Evolutionary conservation across 1,140 invertebrate genomes (phyloP), one percentile per base, ranked within the genome.

Genomic region (Dendroctonus ponderosae): DNA sequence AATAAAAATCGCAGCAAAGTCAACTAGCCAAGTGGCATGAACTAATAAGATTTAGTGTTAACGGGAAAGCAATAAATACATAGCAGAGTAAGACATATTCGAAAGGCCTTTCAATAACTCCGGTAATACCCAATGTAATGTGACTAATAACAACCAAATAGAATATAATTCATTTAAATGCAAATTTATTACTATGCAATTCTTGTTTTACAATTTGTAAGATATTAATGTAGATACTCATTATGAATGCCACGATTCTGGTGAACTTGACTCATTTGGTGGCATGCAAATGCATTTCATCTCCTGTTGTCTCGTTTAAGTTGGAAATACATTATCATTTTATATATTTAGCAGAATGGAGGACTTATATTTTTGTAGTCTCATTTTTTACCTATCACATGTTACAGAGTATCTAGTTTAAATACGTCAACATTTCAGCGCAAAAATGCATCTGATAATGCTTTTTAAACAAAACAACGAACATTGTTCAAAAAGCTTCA

Each of bases 171-270:
- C 48, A 62, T 62, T 62, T 52, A 62, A 9, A 64, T 54, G 42
- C 43, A 46, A 64, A 64, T 64, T 64, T 53, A 64, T 64, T 64
- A 64, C 51, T 48, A 56, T 56, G 50, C 62, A 56, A 26, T 54
- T 53, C 38, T 64, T 64, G 62, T 64, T 64, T 64, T 64, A 56
- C 62, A 56, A 56, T 56, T 56, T 64, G 39, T 56, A 38, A 64
- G 51, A 37, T 43, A 64, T 64, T 64, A 64, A 64, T 64, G 62
- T 41, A 64, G 62, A 56, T 64, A 64, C 56, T 64, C 48, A 43
- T 64, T 51, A 56, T 53, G 9, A n/a, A 64, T 52, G 42, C 37
- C 62, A 64, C 51, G 52, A 64, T 54, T 53, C 49, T 14, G 15
- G 37, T 64, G 62, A 64, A 64, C 62, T 53, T 64, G 62, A 64